These are phyloP conservation scores for Apis cerana DNA, from an alignment of 1,140 invertebrate species.

Conservation along the genomic window DNA sequence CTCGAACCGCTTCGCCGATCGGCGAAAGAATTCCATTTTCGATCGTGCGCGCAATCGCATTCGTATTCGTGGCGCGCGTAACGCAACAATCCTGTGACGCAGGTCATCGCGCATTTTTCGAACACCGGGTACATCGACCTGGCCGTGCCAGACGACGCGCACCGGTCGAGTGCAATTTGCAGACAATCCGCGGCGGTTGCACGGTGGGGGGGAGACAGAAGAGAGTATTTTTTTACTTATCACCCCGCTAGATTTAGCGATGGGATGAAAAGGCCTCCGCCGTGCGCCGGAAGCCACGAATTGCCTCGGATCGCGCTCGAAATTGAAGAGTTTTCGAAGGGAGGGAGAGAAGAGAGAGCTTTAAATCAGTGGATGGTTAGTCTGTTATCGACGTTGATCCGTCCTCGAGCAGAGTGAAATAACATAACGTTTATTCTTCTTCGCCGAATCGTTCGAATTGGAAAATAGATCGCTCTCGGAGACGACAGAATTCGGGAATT, in stretches of 20 bases:
- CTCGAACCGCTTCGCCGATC: too few species aligned
- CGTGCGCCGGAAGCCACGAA: conserved; percentile 14
- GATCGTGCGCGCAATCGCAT: too few species aligned
- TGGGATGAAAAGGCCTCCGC: conserved; percentile 27
- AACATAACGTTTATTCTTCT: too few species aligned
- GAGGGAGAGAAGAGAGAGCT: too few species aligned
- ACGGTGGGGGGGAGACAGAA: conserved; percentile 10
- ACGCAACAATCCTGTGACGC: neutral
- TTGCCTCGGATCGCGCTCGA: neutral
- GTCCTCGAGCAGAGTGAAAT: too few species aligned
- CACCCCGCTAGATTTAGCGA: conserved; percentile 27
- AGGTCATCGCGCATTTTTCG: conserved; percentile 54
- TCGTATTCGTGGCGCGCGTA: too few species aligned
- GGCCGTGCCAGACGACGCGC: conserved; percentile 41
- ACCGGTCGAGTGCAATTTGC: conserved; percentile 55
- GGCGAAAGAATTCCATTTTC: too few species aligned
- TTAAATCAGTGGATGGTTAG: too few species aligned
- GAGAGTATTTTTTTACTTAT: conserved; percentile 56
- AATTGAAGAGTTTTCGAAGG: conserved; percentile 15
- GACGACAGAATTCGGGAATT: neutral
- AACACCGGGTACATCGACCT: conserved; percentile 49
- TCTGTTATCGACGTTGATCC: too few species aligned
- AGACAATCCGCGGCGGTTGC: conserved; percentile 37
- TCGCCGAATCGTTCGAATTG: too few species aligned
- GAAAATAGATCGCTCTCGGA: too few species aligned